Percentiles rank a stretch among this genome's conserved stretches.
These are phyloP conservation scores for Hylomyscus alleni DNA, from an alignment of 2,797 vertebrate genomes.

Conservation along the genomic window DNA sequence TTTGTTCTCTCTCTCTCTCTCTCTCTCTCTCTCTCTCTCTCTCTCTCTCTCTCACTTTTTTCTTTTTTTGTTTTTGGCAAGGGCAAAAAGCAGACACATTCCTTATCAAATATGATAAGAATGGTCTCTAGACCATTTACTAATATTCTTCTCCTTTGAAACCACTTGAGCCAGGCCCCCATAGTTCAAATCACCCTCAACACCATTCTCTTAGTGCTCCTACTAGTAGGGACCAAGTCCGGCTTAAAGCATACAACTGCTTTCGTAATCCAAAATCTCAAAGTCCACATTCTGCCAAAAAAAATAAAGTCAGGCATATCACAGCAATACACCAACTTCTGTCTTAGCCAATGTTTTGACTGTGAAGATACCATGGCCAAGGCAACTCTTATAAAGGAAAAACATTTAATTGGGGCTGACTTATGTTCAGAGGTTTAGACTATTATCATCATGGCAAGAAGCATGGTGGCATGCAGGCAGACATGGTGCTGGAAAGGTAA, in stretches of 20 bases:
- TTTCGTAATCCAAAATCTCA: background rate
- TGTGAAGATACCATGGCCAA: background rate
- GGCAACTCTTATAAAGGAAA: background rate
- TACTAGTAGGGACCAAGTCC: background rate
- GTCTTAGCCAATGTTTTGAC: background rate
- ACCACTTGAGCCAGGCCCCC: background rate
- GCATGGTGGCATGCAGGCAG: background rate
- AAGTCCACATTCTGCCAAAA: background rate
- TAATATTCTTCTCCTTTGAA: background rate
- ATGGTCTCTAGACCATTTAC: background rate
- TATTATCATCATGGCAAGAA: too few relatives aligned
- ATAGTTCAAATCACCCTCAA: background rate
- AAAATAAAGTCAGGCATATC: background rate
- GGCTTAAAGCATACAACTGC: background rate
- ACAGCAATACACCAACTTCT: background rate
- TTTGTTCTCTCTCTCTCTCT: background rate
- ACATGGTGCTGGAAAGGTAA: background rate
- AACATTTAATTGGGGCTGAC: background rate
- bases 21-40: too few relatives aligned
- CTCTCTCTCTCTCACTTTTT: too few relatives aligned
- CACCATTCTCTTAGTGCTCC: background rate
- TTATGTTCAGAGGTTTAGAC: background rate
- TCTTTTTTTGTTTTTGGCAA: too few relatives aligned
- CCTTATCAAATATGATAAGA: background rate
- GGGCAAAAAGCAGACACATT: background rate